Base-by-base conservation (phyloP, 2,888 invertebrate genomes). In the Latheticus oryzae region DNA sequence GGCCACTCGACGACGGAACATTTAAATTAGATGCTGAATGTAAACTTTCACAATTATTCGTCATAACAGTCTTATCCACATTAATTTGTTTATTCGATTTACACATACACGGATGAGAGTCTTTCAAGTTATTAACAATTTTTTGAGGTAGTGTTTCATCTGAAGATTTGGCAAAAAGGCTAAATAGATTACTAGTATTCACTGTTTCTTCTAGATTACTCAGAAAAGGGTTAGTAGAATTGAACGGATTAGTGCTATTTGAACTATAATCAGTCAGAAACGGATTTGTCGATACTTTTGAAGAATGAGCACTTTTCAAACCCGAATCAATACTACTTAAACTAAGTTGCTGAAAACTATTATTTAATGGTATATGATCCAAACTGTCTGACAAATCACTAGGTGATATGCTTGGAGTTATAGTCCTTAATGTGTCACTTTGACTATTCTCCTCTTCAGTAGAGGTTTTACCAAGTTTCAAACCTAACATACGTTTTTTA, bases 111-210 rank as follows among this genome's bases (percentile, higher is more conserved):
- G 33, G 5, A 12, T 5, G 11, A 2, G 7, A n/a, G 3, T 9
- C 7, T 17, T 37, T 37, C 7, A 37, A 37, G n/a, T 37, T 21
- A 19, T 37, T 37, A 3, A 37, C 37, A 11, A 37, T 37, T 17
- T 21, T 17, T n/a, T 37, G 19, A 4, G 37, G 9, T 11, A 37
- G 7, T 7, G 17, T 37, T 0, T 37, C 37, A 9, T 37, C 37
- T 1, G 21, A 5, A 3, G 37, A 5, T 11, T 37, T 37, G 2
- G 32, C 5, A 7, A 12, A 32, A 3, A 26, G 2, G n/a, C n/a
- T 12, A 7, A 37, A 37, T 2, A 8, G 1, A 21, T 37, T n/a
- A 5, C 33, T 12, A 5, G 1, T 33, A 16, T 9, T 28, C 0
- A 15, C 8, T 5, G 40, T 26, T 26, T 43, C 19, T 1, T 45